Conservation (phyloP, 2,888 invertebrate species). For the Elmis aenea region DNA sequence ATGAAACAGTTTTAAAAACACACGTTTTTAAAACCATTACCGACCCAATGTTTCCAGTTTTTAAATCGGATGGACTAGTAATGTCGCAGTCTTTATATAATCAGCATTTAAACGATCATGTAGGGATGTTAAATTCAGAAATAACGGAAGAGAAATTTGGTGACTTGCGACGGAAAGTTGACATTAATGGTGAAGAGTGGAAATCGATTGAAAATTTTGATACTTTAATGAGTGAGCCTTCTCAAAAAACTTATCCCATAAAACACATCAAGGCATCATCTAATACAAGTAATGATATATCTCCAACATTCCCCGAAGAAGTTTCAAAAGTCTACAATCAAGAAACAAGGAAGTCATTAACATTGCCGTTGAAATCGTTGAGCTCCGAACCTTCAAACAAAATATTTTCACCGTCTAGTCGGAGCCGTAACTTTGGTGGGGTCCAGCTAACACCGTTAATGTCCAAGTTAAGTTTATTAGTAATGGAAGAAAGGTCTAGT, state of each 20-base stretch:
- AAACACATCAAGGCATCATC: neutral
- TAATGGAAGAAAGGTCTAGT: constrained; percentile 63
- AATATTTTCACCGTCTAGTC: constrained; percentile 29
- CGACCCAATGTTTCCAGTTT: constrained; percentile 74
- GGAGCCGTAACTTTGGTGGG: constrained; percentile 44
- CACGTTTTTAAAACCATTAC: constrained; percentile 60
- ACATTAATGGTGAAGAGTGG: constrained; percentile 15
- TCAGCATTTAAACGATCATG: constrained; percentile 63
- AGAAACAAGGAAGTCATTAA: constrained; percentile 49
- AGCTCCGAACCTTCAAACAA: constrained; percentile 33
- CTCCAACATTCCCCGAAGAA: no score
- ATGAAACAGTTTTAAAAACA: constrained; percentile 37
- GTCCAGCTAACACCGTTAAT: constrained; percentile 75
- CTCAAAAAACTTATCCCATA: constrained; percentile 6
- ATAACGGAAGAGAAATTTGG: constrained; percentile 7
- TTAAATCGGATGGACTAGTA: constrained; percentile 67
- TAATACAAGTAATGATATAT: no score
- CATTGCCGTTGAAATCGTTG: constrained; percentile 67
- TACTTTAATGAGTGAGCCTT: no score
- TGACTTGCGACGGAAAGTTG: constrained; percentile 24
- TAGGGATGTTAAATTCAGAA: constrained; percentile 47
- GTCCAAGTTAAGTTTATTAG: constrained; percentile 73
- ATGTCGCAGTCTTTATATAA: constrained; percentile 69
- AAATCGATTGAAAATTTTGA: constrained; percentile 26
- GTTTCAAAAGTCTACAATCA: neutral